These are phyloP conservation scores for Rhimphoctona megacephalus DNA, from an alignment of 2,888 invertebrate species.

Conservation along the genomic window DNA sequence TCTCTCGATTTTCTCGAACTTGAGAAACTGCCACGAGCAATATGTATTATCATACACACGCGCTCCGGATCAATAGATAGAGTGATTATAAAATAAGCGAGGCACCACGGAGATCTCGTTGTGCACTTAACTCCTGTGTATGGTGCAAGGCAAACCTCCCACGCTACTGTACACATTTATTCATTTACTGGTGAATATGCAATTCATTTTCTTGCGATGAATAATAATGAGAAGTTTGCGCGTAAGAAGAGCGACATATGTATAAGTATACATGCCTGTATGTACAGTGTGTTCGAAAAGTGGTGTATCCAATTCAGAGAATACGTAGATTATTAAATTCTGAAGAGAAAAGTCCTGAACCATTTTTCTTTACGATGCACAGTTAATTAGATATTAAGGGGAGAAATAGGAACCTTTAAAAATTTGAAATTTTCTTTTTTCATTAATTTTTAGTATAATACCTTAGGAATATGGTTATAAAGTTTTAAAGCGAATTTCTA, in stretches of 20 bases:
- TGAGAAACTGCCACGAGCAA: constrained; percentile 62
- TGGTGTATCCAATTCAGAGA: background rate
- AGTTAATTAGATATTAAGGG: background rate
- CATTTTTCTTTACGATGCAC: background rate
- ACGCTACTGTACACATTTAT: constrained; percentile 68
- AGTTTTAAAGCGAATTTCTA: too few relatives aligned
- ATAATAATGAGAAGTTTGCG: constrained; percentile 41
- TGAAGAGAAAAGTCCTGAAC: background rate
- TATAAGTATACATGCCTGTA: background rate
- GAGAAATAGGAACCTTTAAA: too few relatives aligned
- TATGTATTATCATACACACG: constrained; percentile 20
- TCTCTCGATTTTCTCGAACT: constrained; percentile 67
- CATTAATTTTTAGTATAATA: too few relatives aligned
- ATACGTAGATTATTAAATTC: background rate
- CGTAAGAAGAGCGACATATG: background rate
- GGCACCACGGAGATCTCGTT: constrained; percentile 64
- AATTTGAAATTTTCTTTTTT: too few relatives aligned
- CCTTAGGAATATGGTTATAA: too few relatives aligned
- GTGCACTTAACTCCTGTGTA: constrained; percentile 56
- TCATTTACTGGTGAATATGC: constrained; percentile 66
- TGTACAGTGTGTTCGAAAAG: background rate
- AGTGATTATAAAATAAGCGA: constrained; percentile 67
- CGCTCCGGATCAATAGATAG: constrained; percentile 30
- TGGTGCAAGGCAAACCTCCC: constrained; percentile 73
- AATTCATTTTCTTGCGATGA: constrained; percentile 60